Conservation (phyloP, 1,140 invertebrate species). For the Chrysoperla carnea region DNA sequence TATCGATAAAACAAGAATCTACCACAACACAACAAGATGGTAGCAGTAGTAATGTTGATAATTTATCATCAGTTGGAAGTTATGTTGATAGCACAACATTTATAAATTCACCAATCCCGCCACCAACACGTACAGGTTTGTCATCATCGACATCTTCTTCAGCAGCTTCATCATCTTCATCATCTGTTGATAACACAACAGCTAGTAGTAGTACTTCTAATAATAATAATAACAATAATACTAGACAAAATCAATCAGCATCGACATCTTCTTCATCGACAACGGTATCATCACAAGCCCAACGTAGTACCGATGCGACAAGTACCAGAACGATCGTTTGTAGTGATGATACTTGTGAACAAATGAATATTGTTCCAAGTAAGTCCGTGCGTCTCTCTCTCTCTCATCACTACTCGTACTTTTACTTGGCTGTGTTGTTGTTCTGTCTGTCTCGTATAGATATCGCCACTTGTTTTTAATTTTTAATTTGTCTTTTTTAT, state of each 20-base stretch:
- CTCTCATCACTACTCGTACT: no score
- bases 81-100: conserved; percentile 42
- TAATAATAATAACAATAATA: not conserved
- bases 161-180: not conserved
- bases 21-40: conserved; percentile 9
- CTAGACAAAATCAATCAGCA: conserved; percentile 1
- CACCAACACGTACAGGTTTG: conserved; percentile 11
- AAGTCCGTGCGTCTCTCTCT: no score
- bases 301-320: not conserved
- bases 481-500: no score
- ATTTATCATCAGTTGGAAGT: conserved; percentile 25
- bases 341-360: not conserved
- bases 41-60: conserved; percentile 21
- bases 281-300: conserved; percentile 4
- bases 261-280: conserved; percentile 5
- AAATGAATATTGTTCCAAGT: not conserved
- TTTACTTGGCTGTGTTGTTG: no score
- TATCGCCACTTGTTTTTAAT: no score
- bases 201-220: not conserved
- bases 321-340: not conserved
- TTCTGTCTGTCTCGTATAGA: no score
- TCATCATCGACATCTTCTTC: not conserved
- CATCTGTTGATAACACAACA: no score
- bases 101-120: conserved; percentile 33
- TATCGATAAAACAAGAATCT: conserved; percentile 34